Percentiles rank a stretch among this genome's conserved stretches.
Evolutionary conservation across 2,888 invertebrate genomes (phyloP).

Genomic region (Sarcophaga subvicina): DNA sequence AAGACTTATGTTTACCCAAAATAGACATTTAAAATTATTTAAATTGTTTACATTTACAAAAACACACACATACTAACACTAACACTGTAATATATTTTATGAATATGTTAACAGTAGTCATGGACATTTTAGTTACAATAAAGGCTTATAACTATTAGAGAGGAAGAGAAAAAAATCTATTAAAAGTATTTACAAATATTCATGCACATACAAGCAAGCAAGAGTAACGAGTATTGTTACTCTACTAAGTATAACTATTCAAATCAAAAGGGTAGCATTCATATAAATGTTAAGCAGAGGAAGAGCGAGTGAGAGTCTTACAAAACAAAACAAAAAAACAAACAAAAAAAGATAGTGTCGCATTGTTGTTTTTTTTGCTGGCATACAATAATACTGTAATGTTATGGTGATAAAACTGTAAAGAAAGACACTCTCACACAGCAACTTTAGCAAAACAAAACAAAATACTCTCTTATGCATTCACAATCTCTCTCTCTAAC

Average conservation of each 20-base stretch:
- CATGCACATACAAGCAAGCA: slow-evolving; percentile 13
- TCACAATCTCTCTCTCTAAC: not conserved
- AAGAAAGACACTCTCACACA: not conserved
- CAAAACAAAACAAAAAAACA: too few relatives aligned
- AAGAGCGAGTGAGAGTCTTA: too few relatives aligned
- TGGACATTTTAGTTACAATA: slow-evolving; percentile 19
- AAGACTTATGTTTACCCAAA: slow-evolving; percentile 36
- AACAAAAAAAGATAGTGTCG: not conserved
- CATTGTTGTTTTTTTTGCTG: slow-evolving; percentile 53
- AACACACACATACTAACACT: not conserved
- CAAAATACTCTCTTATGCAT: not conserved
- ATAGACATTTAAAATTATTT: slow-evolving; percentile 2
- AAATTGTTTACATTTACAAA: not conserved
- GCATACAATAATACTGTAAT: slow-evolving; percentile 46
- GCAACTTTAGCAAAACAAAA: not conserved
- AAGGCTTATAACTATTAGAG: slow-evolving; percentile 2
- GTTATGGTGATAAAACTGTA: slow-evolving; percentile 59
- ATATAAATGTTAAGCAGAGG: too few relatives aligned
- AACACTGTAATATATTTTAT: slow-evolving; percentile 8
- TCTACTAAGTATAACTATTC: not conserved
- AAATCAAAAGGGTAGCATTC: not conserved
- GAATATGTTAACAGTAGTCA: slow-evolving; percentile 6
- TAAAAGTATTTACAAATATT: slow-evolving; percentile 56
- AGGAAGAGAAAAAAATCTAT: slow-evolving; percentile 39
- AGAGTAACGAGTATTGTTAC: slow-evolving; percentile 6